A percentile compares a stretch with the other conserved stretches of the same genome.
Evolutionary conservation across 2,113 vertebrate genomes (phyloP).

Genomic region (Oreochromis spilurus): DNA sequence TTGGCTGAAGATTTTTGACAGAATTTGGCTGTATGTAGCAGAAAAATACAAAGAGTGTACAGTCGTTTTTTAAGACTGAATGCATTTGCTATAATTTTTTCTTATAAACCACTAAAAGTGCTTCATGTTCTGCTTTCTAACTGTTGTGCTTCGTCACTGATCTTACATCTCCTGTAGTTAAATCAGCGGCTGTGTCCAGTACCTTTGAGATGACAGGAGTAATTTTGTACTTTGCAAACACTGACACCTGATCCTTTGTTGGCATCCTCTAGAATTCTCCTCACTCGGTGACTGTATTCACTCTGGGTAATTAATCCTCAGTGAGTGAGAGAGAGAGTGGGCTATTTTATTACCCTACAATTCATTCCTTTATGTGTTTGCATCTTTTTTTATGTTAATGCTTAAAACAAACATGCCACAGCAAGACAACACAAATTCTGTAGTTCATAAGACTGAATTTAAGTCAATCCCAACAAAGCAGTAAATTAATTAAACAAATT

Average conservation of each 20-base stretch:
- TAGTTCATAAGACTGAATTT: not conserved
- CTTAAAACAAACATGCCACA: not conserved
- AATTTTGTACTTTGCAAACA: conserved; percentile 19
- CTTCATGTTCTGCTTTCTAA: not conserved
- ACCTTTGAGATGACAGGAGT: conserved; percentile 14
- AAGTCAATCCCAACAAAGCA: not conserved
- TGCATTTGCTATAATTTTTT: not conserved
- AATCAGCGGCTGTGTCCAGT: not conserved
- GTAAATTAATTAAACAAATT: not conserved
- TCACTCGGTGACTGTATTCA: conserved; percentile 19
- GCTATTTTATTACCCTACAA: not conserved
- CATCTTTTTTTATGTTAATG: not conserved
- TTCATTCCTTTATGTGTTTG: not conserved
- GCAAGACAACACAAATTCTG: not conserved
- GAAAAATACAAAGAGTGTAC: not conserved
- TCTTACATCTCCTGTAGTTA: conserved; percentile 24
- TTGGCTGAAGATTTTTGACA: not conserved
- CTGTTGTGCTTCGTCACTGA: not conserved
- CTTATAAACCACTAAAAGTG: not conserved
- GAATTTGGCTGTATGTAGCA: not conserved
- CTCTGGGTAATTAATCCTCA: not conserved
- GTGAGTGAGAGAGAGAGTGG: not conserved
- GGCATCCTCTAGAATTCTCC: conserved; percentile 1
- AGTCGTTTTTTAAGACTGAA: not conserved
- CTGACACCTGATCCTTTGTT: conserved; percentile 29